Conservation (phyloP, 2,797 vertebrate genomes). For the Sandelia bainsii region DNA sequence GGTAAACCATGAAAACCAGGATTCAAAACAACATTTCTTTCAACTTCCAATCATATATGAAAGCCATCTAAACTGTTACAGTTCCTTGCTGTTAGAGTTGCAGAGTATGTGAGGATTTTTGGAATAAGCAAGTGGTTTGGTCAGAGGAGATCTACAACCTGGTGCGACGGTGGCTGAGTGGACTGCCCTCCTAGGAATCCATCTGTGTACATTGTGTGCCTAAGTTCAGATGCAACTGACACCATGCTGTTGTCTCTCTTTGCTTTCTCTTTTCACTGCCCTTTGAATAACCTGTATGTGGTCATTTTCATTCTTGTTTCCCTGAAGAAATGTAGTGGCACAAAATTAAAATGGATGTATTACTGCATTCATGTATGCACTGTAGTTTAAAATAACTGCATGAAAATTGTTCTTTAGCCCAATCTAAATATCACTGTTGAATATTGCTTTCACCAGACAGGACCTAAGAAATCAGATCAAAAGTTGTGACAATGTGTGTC, state of each 20-base stretch:
- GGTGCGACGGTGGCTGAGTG: slow-evolving; percentile 18
- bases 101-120: not conserved
- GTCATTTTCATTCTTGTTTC: not conserved
- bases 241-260: slow-evolving; percentile 14
- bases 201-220: slow-evolving; percentile 20
- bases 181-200: slow-evolving; percentile 8
- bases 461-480: not conserved
- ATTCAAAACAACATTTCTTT: slow-evolving; percentile 17
- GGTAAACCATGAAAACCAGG: not conserved
- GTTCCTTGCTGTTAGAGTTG: not conserved
- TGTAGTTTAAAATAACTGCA: not conserved
- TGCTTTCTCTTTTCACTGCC: slow-evolving; percentile 16
- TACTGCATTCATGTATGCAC: not conserved
- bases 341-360: not conserved
- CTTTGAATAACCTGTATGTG: not conserved
- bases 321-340: not conserved
- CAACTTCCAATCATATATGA: not conserved
- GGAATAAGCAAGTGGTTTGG: slow-evolving; percentile 22
- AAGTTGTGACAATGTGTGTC: not conserved
- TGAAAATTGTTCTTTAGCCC: not conserved
- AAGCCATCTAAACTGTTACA: not conserved
- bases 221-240: slow-evolving; percentile 22
- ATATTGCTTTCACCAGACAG: not conserved
- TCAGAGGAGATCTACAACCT: slow-evolving; percentile 1
- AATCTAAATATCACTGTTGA: not conserved